Conservation (phyloP, 2,888 invertebrate species). For the Lissonota sp. region DNA sequence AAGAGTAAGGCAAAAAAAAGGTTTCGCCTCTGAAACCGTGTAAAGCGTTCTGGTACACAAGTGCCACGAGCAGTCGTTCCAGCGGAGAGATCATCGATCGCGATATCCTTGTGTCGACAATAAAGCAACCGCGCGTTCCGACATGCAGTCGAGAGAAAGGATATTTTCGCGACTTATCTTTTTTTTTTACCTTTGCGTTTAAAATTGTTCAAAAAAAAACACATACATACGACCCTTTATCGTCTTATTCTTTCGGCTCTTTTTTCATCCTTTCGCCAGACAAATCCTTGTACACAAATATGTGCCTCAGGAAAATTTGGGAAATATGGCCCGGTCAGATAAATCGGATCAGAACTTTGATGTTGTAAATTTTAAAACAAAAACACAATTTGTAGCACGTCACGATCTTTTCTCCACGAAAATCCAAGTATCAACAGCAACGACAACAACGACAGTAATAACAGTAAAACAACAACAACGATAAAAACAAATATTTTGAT, state of each 20-base stretch:
- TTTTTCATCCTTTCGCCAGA: background rate
- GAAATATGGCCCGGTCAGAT: no score
- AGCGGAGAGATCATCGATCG: conserved; percentile 52
- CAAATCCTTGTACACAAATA: background rate
- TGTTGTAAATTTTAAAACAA: no score
- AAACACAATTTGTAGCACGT: no score
- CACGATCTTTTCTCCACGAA: no score
- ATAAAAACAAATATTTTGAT: no score
- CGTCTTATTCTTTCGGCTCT: conserved; percentile 4
- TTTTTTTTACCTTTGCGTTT: conserved; percentile 12
- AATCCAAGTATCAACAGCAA: no score
- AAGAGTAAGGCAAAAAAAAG: conserved; percentile 20
- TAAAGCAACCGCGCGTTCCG: conserved; percentile 53
- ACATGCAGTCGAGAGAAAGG: conserved; percentile 64
- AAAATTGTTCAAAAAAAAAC: conserved; percentile 7
- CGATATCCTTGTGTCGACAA: conserved; percentile 65
- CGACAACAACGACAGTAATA: no score
- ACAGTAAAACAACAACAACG: no score
- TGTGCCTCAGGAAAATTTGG: no score
- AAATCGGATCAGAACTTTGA: no score
- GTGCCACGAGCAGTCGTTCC: conserved; percentile 32
- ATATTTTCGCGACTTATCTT: conserved; percentile 72
- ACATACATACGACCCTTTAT: conserved; percentile 3
- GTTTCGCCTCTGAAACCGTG: background rate
- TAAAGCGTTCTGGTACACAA: conserved; percentile 6